Evolutionary conservation across 2,888 invertebrate genomes (phyloP).

Genomic region (Empis stercorea): DNA sequence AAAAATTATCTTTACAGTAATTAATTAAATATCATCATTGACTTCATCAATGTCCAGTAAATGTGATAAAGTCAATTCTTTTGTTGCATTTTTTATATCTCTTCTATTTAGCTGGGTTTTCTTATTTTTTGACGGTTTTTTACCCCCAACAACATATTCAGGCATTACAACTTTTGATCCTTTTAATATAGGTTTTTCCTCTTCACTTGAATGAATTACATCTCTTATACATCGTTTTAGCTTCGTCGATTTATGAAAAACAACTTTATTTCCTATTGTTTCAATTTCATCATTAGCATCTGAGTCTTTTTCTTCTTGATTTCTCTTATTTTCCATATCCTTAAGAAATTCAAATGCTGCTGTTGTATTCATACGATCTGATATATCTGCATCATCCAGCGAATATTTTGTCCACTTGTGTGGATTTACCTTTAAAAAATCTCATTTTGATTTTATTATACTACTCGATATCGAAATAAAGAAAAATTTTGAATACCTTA

Average conservation of each 20-base stretch:
- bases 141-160: constrained; percentile 69
- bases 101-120: constrained; percentile 23
- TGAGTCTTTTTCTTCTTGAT: constrained; percentile 9
- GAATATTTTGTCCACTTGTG: constrained; percentile 73
- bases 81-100: constrained; percentile 11
- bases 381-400: constrained; percentile 70
- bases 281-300: constrained; percentile 19
- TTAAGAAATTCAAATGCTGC: constrained; percentile 66
- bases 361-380: constrained; percentile 61
- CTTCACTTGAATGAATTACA: constrained; percentile 22
- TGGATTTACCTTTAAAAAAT: constrained; percentile 57
- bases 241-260: constrained; percentile 32
- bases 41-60: constrained; percentile 39
- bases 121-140: constrained; percentile 41
- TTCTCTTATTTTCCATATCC: constrained; percentile 47
- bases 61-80: constrained; percentile 43
- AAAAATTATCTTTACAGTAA: too few species aligned
- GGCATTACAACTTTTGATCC: constrained; percentile 66
- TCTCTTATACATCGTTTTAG: constrained; percentile 23
- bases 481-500: constrained; percentile 25
- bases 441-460: too few species aligned
- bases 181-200: constrained; percentile 42
- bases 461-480: neutral
- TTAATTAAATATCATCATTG: constrained; percentile 15
- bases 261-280: constrained; percentile 14